phyloP scores from a whole-genome alignment of 2,113 vertebrate species.

The Cyanistes caeruleus region DNA sequence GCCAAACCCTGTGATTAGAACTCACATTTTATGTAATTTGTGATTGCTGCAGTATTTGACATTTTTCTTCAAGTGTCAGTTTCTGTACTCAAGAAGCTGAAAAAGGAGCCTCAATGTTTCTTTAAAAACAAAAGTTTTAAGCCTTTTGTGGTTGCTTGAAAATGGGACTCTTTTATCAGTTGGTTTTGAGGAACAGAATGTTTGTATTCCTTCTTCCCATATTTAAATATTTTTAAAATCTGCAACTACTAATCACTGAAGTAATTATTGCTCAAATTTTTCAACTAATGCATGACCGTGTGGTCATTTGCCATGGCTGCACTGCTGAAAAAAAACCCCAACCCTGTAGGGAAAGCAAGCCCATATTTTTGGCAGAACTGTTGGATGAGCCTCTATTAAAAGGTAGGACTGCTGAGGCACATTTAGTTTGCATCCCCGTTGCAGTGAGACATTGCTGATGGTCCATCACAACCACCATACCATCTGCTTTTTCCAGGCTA shows the following conservation, averaged over 20 bases:
- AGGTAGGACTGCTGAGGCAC: conserved; percentile 13
- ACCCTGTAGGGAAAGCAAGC: neutral
- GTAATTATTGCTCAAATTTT: neutral
- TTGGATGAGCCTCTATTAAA: neutral
- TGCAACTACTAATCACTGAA: neutral
- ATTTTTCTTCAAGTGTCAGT: neutral
- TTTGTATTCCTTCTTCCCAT: neutral
- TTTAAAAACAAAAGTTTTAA: neutral
- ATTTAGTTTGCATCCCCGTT: neutral
- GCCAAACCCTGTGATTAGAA: neutral
- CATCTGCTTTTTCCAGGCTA: conserved; percentile 52
- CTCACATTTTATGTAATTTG: neutral
- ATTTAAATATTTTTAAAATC: neutral
- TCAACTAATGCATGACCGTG: neutral
- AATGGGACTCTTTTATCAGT: neutral
- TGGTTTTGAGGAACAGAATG: neutral
- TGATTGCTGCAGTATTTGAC: neutral
- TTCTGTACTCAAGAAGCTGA: neutral
- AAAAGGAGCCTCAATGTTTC: neutral
- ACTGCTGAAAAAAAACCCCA: neutral
- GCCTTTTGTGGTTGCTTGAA: neutral
- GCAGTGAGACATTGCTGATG: conserved; percentile 35
- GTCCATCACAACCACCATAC: conserved; percentile 30
- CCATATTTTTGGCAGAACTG: neutral
- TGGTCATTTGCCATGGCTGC: neutral